Percentiles rank a stretch among this genome's conserved stretches.
Conservation (phyloP, 2,797 vertebrate species). For the Arvicola amphibius region DNA sequence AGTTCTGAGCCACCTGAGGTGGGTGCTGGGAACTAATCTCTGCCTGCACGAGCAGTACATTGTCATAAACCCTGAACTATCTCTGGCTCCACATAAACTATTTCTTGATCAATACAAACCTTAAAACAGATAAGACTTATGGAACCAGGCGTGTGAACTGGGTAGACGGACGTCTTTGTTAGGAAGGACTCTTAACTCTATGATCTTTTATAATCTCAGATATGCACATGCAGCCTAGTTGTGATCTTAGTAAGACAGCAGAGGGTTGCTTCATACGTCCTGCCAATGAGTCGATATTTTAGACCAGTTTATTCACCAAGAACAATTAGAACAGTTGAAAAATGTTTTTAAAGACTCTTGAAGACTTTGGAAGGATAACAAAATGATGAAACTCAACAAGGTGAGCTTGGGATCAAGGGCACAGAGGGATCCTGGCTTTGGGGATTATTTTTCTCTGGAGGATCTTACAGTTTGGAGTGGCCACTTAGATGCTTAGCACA, state of each 20-base stretch:
- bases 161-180: background rate
- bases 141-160: background rate
- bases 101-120: background rate
- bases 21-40: too few relatives aligned
- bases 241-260: background rate
- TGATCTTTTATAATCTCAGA: background rate
- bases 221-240: background rate
- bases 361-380: background rate
- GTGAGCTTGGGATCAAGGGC: background rate
- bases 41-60: background rate
- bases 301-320: background rate
- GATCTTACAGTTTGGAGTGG: background rate
- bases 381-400: background rate
- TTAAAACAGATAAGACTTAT: background rate
- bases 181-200: background rate
- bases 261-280: background rate
- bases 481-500: background rate
- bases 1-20: background rate
- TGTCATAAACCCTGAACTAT: background rate
- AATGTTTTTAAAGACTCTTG: background rate
- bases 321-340: background rate
- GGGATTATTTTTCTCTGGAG: background rate
- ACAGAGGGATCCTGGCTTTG: background rate
- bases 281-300: background rate
- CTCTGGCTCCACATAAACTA: background rate